These are phyloP conservation scores for Aricia artaxerxes DNA, from an alignment of 2,888 invertebrate genomes.

Conservation along the genomic window DNA sequence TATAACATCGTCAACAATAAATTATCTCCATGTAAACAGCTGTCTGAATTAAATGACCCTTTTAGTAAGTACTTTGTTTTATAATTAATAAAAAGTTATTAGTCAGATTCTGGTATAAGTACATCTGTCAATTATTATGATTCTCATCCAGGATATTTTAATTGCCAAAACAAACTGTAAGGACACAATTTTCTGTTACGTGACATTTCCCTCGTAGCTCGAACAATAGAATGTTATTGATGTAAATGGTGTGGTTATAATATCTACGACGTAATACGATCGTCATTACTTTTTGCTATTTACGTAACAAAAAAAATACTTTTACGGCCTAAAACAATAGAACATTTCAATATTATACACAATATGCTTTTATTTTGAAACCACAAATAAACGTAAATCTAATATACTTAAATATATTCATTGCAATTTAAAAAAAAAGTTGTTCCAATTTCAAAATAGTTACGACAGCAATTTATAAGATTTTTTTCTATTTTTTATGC, in stretches of 20 bases:
- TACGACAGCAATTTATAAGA: too few relatives aligned
- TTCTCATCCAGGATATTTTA: neutral
- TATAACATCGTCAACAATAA: too few relatives aligned
- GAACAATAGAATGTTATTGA: neutral
- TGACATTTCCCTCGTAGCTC: neutral
- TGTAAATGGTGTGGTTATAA: neutral
- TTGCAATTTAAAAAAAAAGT: neutral
- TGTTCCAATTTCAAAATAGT: neutral
- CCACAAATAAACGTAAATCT: neutral
- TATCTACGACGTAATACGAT: neutral
- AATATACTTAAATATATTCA: too few relatives aligned
- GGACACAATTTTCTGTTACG: neutral
- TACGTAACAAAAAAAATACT: neutral
- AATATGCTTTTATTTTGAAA: neutral
- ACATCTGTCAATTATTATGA: too few relatives aligned
- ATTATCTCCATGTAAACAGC: too few relatives aligned
- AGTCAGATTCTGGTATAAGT: too few relatives aligned
- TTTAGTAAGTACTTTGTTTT: too few relatives aligned
- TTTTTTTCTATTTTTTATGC: neutral
- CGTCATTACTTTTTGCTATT: constrained; percentile 7
- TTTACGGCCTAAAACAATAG: neutral
- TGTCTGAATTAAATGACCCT: too few relatives aligned
- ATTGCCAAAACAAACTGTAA: neutral
- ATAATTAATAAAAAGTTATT: too few relatives aligned
- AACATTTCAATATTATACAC: neutral